These are phyloP conservation scores for Poeciliopsis gracilis DNA, from an alignment of 2,797 vertebrate species.

Conservation along the genomic window DNA sequence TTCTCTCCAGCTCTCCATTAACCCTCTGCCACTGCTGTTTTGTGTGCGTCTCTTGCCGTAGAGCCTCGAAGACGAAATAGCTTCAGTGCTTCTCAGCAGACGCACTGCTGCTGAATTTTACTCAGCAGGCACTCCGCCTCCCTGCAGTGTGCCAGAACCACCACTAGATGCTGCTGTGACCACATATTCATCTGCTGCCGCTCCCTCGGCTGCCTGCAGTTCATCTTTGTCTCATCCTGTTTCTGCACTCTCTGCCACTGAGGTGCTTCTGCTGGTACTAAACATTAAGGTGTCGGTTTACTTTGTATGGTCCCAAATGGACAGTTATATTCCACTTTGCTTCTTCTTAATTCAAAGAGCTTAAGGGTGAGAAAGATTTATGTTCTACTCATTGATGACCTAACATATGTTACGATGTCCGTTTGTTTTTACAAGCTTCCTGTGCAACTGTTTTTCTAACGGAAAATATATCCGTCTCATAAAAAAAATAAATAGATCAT, in stretches of 20 bases:
- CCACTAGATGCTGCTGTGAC: constrained; percentile 58
- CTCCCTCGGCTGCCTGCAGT: constrained; percentile 49
- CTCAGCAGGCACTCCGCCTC: constrained; percentile 30
- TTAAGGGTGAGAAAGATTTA: neutral
- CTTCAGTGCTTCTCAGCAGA: constrained; percentile 89
- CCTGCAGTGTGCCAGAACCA: constrained; percentile 65
- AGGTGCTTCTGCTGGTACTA: constrained; percentile 82
- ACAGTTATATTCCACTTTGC: neutral
- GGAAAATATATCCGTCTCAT: neutral
- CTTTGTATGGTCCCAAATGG: constrained; percentile 6
- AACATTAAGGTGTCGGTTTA: constrained; percentile 41
- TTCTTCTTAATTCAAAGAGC: neutral
- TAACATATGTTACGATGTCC: neutral
- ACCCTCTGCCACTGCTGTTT: constrained; percentile 18
- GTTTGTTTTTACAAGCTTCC: neutral
- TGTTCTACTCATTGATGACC: neutral
- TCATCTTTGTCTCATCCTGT: constrained; percentile 71
- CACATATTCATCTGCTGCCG: constrained; percentile 35
- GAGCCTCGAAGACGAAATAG: constrained; percentile 95
- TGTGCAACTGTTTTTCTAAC: neutral
- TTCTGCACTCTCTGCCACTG: constrained; percentile 66
- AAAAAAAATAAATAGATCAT: too few species aligned
- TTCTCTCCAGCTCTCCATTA: neutral
- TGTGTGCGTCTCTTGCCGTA: constrained; percentile 57
- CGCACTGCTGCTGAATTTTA: constrained; percentile 71